Evolutionary conservation across 2,888 invertebrate genomes (phyloP).

Genomic region (Tachina lurida): DNA sequence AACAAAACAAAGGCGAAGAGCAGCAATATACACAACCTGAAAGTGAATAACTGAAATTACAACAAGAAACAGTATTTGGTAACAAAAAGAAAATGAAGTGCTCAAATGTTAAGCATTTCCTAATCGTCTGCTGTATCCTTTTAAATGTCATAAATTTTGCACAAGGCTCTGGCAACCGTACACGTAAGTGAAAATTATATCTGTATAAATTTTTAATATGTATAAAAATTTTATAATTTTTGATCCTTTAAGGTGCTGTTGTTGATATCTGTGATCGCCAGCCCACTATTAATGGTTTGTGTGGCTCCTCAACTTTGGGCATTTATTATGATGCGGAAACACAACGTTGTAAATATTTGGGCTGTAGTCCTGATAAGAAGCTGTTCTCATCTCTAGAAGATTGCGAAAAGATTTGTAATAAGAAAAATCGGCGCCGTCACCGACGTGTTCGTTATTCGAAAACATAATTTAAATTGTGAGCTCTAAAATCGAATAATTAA

Average conservation of each 20-base stretch:
- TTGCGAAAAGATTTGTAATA: conserved; percentile 80
- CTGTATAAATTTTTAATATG: too few relatives aligned
- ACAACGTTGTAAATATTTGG: conserved; percentile 79
- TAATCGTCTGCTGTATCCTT: conserved; percentile 45
- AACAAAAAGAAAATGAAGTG: conserved; percentile 25
- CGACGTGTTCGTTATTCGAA: conserved; percentile 67
- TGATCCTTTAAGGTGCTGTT: conserved; percentile 70
- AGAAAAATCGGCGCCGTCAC: conserved; percentile 75
- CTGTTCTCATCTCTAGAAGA: conserved; percentile 78
- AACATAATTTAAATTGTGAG: conserved; percentile 15
- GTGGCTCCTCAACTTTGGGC: conserved; percentile 78
- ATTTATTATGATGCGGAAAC: conserved; percentile 80
- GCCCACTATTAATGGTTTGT: conserved; percentile 79
- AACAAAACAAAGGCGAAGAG: conserved; percentile 32
- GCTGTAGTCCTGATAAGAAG: conserved; percentile 78
- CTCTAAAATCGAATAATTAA: background rate
- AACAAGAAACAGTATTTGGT: conserved; percentile 40
- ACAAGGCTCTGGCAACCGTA: conserved; percentile 51
- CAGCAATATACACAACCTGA: conserved; percentile 49
- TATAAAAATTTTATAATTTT: background rate
- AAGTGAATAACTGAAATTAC: background rate
- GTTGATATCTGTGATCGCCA: conserved; percentile 78
- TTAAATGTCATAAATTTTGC: conserved; percentile 22
- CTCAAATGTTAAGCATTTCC: conserved; percentile 19
- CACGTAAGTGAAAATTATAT: conserved; percentile 40